Percentiles rank a stretch among this genome's conserved stretches.
These are phyloP conservation scores for Limnothrissa miodon DNA, from an alignment of 2,113 vertebrate genomes.

Conservation along the genomic window DNA sequence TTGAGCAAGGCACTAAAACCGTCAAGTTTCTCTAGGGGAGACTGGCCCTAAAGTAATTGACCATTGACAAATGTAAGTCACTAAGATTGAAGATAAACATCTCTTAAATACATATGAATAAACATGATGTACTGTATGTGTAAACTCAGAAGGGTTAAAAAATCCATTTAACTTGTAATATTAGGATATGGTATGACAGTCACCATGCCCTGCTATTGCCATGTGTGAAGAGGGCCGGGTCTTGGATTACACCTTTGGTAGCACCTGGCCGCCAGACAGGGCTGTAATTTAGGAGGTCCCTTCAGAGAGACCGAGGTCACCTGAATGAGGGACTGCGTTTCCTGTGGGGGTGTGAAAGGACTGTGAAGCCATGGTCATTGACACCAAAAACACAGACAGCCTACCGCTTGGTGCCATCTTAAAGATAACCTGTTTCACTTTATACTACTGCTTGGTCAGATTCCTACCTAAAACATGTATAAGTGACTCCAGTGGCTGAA, in stretches of 20 bases:
- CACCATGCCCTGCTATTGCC: background rate
- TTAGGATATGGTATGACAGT: background rate
- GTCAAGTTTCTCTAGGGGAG: too few species aligned
- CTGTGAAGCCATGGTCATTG: background rate
- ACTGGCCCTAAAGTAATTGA: too few species aligned
- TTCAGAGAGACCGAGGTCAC: background rate
- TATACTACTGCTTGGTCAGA: background rate
- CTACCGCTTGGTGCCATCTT: background rate
- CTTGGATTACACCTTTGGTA: conserved; percentile 23
- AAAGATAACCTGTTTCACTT: background rate
- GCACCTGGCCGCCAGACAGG: conserved; percentile 21
- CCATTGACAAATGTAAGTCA: too few species aligned
- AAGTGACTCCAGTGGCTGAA: background rate
- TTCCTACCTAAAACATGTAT: too few species aligned
- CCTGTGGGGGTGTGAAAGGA: conserved; percentile 18
- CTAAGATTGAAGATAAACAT: too few species aligned
- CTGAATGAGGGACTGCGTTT: conserved; percentile 8
- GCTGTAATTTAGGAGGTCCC: conserved; percentile 30
- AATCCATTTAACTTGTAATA: background rate
- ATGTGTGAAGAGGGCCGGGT: background rate
- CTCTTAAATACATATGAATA: too few species aligned
- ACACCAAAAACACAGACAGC: background rate
- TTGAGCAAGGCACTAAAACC: too few species aligned
- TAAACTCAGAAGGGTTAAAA: background rate
- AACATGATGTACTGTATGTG: background rate